Evolutionary conservation across 2,888 invertebrate genomes (phyloP).

Genomic region (Agrochola macilenta): DNA sequence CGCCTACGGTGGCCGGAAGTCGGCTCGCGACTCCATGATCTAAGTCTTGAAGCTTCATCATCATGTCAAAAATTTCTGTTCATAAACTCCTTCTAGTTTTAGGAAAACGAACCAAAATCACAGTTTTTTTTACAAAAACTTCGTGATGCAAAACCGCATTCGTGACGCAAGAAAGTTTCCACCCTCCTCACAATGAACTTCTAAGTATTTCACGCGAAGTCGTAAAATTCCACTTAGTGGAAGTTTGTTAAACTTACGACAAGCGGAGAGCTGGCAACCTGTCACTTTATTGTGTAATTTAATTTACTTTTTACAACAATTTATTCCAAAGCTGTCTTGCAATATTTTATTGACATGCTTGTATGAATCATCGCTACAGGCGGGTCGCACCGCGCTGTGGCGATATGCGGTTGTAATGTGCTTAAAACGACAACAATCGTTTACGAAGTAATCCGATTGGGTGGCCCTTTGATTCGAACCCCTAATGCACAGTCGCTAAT

Average conservation of each 20-base stretch:
- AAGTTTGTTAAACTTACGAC: constrained; percentile 20
- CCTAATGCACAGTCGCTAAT: no score
- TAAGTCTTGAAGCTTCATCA: not conserved
- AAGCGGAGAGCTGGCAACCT: not conserved
- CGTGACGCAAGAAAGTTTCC: not conserved
- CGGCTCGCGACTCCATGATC: no score
- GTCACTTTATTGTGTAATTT: not conserved
- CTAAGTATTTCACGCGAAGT: constrained; percentile 13
- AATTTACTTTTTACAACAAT: not conserved
- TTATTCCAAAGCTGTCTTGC: not conserved
- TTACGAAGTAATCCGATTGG: not conserved
- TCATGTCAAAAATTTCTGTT: not conserved
- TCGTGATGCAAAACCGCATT: not conserved
- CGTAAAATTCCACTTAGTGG: constrained; percentile 23
- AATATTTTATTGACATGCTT: not conserved
- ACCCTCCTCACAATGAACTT: constrained; percentile 5
- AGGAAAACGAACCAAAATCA: not conserved
- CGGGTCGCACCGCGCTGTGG: not conserved
- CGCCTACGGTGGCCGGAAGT: no score
- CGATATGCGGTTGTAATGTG: not conserved
- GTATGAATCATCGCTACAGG: not conserved
- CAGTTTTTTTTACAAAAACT: not conserved
- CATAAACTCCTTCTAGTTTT: not conserved
- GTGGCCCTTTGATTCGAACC: not conserved
- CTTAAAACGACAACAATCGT: not conserved